Base-by-base conservation (phyloP, 2,888 invertebrate species). In the Dasysyrphus tricinctus region DNA sequence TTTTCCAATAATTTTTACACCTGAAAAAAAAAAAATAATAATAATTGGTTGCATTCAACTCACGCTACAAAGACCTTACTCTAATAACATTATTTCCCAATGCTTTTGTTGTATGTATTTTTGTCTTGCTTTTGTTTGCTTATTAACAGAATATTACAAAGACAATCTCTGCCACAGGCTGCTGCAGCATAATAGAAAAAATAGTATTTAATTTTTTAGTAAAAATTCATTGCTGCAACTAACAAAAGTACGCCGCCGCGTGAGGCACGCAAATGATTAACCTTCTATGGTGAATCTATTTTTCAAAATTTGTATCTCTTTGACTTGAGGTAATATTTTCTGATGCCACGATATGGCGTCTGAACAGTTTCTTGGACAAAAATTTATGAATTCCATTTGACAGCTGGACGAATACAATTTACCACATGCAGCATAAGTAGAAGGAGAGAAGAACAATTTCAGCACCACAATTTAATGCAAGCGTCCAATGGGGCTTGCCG, bases 371-470 rank as follows among this genome's bases (percentile, higher is more conserved):
- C 34, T 34, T 57, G 51, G 34, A 42, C 37, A 61, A 67, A 54
- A 82, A 82, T 73, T 82, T 82, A 82, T 82, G 67, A 78, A 54
- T 73, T 61, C 32, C 67, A 44, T 54, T 32, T 78, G 82, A 82
- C 67, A 82, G 82, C 73, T 83, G 82, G 69, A 74, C 78, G 69
- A 83, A 47, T 37, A 54, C 81, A 77, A 69, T 74, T 83, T 70
- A 74, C 78, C 61, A 63, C 73, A 78, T 76, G 51, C 54, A 47
- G 42, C 8, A 44, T 24, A 56, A 0, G n/a, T n/a, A 19, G 2
- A 11, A 1, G 4, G 9, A 29, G 16, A 34, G n/a, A n/a, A 5
- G 19, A 69, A 75, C 42, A 19, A n/a, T n/a, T n/a, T n/a, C n/a
- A n/a, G n/a, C n/a, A n/a, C n/a, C n/a, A n/a, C n/a, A n/a, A 37